Evolutionary conservation across 2,797 vertebrate species (phyloP).

Genomic region (Esox lucius): DNA sequence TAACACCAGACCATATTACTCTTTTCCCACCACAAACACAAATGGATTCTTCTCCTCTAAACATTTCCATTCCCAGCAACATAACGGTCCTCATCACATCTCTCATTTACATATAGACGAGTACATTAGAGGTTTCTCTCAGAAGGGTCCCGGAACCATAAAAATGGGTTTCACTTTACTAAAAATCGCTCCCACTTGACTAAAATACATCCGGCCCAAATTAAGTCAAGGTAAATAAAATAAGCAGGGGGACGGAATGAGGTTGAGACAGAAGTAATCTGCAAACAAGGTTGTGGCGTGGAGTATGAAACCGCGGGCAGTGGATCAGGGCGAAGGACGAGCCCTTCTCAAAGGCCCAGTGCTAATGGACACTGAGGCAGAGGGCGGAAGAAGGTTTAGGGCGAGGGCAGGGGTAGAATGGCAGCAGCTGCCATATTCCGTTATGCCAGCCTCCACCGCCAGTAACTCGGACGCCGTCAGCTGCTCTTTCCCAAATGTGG

Average conservation of each 20-base stretch:
- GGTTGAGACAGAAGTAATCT: neutral
- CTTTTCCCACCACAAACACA: conserved; percentile 20
- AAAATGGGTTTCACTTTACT: conserved; percentile 31
- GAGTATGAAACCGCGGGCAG: too few species aligned
- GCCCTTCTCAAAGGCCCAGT: neutral
- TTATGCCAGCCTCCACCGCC: neutral
- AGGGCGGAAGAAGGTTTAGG: neutral
- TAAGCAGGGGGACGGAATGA: neutral
- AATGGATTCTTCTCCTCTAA: conserved; percentile 27
- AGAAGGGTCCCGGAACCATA: conserved; percentile 13
- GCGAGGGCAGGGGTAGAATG: neutral
- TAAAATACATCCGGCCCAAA: neutral
- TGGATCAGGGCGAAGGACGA: neutral
- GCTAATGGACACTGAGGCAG: neutral
- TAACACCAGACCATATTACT: neutral
- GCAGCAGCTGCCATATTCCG: conserved; percentile 1
- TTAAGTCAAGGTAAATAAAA: conserved; percentile 13
- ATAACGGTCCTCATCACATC: conserved; percentile 12
- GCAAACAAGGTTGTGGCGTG: neutral
- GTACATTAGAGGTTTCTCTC: conserved; percentile 49
- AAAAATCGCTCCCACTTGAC: neutral
- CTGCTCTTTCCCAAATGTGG: conserved; percentile 10
- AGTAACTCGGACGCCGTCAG: neutral
- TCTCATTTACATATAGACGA: conserved; percentile 75
- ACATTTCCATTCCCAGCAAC: conserved; percentile 30